Percentiles rank a stretch among this genome's conserved stretches.
Evolutionary conservation across 2,888 invertebrate species (phyloP).

Genomic region (Leptopilina drosophilae): DNA sequence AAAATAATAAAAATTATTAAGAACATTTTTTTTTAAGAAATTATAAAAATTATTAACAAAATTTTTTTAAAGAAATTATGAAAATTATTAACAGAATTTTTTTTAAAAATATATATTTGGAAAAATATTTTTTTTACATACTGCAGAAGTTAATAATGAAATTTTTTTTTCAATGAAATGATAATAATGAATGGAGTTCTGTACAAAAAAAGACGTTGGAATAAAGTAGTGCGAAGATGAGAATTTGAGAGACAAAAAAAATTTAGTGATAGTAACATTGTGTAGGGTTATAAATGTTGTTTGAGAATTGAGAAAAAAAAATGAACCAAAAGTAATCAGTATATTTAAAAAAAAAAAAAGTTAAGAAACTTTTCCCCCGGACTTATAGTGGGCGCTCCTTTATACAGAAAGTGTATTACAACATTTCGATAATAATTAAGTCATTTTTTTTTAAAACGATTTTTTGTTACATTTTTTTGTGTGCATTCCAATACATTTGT

Average conservation of each 20-base stretch:
- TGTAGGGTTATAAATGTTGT: neutral
- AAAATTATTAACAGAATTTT: no score
- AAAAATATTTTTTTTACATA: no score
- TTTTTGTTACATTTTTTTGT: neutral
- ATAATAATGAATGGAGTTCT: neutral
- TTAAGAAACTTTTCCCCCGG: conserved; percentile 5
- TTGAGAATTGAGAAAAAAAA: neutral
- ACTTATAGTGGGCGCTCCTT: neutral
- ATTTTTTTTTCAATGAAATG: no score
- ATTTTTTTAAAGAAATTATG: no score
- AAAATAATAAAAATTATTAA: no score
- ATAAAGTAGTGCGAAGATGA: neutral
- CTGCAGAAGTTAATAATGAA: no score
- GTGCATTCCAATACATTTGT: neutral
- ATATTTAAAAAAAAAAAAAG: neutral
- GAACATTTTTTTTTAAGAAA: no score
- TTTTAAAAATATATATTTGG: no score
- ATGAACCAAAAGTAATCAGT: neutral
- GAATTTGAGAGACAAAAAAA: neutral
- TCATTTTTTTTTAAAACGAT: neutral
- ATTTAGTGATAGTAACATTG: neutral
- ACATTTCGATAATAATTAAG: conserved; percentile 18
- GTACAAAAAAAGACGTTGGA: neutral
- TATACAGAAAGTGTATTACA: neutral
- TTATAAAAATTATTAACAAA: no score